phyloP scores from a whole-genome alignment of 2,797 vertebrate species.

The Alosa sapidissima region DNA sequence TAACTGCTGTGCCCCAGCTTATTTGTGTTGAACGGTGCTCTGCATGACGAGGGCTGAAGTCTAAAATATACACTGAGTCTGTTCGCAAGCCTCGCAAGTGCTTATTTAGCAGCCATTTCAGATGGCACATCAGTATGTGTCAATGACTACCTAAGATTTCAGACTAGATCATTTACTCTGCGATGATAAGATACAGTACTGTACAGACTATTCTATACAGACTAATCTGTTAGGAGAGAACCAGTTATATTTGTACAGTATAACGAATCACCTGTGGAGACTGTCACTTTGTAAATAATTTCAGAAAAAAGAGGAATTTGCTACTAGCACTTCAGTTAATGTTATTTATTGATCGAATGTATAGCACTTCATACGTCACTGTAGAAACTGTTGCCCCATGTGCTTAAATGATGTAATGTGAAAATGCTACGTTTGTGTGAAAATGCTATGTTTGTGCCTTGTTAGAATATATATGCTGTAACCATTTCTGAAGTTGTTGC shows the following conservation, averaged over 20 bases:
- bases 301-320: neutral
- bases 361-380: neutral
- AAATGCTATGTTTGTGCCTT: neutral
- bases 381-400: neutral
- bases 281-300: conserved; percentile 7
- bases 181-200: neutral
- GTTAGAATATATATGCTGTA: neutral
- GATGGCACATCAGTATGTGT: neutral
- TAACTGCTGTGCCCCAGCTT: neutral
- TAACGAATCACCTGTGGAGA: neutral
- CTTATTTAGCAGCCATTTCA: neutral
- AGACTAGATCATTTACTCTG: neutral
- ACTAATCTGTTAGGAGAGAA: neutral
- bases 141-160: neutral
- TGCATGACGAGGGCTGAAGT: neutral
- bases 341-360: conserved; percentile 6
- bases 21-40: neutral
- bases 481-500: neutral
- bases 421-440: neutral
- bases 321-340: neutral
- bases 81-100: neutral
- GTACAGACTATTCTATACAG: neutral
- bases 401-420: neutral
- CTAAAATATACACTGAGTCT: no score
- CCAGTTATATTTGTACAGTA: neutral